Evolutionary conservation across 2,888 invertebrate genomes (phyloP), one percentile per base, ranked within the genome.

Genomic region (Magallana nippona): DNA sequence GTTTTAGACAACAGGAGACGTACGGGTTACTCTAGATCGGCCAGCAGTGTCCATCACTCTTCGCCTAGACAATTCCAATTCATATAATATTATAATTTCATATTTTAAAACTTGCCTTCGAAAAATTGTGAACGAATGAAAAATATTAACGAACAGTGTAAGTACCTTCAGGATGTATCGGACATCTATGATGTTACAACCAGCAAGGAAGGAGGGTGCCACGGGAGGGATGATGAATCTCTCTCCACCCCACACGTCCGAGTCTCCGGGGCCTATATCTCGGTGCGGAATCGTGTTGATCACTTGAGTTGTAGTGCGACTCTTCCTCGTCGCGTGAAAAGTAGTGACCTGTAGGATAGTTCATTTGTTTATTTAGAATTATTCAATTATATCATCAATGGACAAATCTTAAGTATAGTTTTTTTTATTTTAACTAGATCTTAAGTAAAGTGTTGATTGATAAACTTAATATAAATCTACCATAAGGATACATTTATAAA

Each of bases 161-260:
- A 0, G 44, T 87, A 93, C 93, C 91, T 89, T 89, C 17, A 93
- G 83, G 1, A 86, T 88, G 93, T 98, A 98, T 92, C 97, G 97
- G 92, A 98, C 97, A 93, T 97, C 96, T 92, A 98, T 98, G 92
- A 98, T 96, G 94, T 98, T 98, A 94, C 98, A 98, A 84, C 98
- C 98, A 91, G 97, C 96, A 83, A 98, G 95, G 95, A 98, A 98
- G 87, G 98, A 98, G 56, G 98, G 98, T 87, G 98, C 98, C 91
- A 98, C 95, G 60, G 98, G 98, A 86, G 98, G 98, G 88, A 98
- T 97, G 94, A 97, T 97, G 83, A 98, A 96, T 93, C 97, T 96
- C 94, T 98, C 98, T 92, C 96, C 97, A 87, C 96, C 96, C 98
- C 98, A 98, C 94, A 96, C 96, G 94, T 98, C 98, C 85, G 96